These are phyloP conservation scores for Neoarius graeffei DNA, from an alignment of 2,113 vertebrate species.

Conservation along the genomic window DNA sequence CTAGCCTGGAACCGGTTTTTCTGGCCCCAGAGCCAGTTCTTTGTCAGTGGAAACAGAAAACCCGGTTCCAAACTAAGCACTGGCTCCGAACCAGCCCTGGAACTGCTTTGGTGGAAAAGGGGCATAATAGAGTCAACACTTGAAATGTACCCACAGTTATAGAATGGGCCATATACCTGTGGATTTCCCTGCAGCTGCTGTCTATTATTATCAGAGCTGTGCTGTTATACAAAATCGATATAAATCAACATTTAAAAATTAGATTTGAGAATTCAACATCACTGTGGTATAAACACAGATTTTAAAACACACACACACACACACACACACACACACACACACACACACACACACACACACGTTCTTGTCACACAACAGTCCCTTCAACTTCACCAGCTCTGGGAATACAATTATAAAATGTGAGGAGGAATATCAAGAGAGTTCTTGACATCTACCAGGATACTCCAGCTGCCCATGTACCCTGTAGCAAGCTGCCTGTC, in stretches of 20 bases:
- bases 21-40: too few species aligned
- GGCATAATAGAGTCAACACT: too few species aligned
- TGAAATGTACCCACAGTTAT: too few species aligned
- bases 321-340: too few species aligned
- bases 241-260: background rate
- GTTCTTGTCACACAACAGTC: background rate
- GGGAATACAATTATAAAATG: background rate
- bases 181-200: too few species aligned
- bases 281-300: background rate
- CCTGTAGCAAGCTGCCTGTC: background rate
- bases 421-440: background rate
- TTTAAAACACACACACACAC: background rate
- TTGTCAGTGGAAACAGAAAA: too few species aligned
- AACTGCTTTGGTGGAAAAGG: too few species aligned
- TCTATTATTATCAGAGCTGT: background rate
- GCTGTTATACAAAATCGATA: background rate
- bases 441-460: background rate
- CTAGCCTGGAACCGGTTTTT: too few species aligned
- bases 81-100: too few species aligned
- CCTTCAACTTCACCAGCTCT: background rate
- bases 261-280: background rate
- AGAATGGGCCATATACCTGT: background rate
- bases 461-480: background rate
- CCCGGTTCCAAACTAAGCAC: too few species aligned
- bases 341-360: background rate